These are phyloP conservation scores for Dichetophora obliterata DNA, from an alignment of 2,888 invertebrate species.

Conservation along the genomic window DNA sequence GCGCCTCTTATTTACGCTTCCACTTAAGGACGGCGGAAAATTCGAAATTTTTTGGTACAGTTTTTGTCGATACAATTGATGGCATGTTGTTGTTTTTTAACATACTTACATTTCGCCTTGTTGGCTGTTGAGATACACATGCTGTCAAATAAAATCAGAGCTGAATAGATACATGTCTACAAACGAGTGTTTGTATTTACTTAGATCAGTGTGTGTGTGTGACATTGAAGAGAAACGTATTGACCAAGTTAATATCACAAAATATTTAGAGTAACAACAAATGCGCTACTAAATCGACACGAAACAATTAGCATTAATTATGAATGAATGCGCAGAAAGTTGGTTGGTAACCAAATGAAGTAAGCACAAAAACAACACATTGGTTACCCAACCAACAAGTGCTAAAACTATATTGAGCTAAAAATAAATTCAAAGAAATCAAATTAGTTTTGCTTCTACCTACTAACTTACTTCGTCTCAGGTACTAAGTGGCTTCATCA, in stretches of 20 bases:
- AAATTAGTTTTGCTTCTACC: not conserved
- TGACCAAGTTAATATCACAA: conserved; percentile 45
- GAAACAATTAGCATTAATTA: conserved; percentile 66
- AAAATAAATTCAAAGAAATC: not conserved
- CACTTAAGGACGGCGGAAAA: conserved; percentile 52
- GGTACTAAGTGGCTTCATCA: not conserved
- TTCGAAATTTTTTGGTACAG: conserved; percentile 2
- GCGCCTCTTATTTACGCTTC: conserved; percentile 63
- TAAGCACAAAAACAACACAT: too few relatives aligned
- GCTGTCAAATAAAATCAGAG: not conserved
- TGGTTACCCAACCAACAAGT: too few relatives aligned
- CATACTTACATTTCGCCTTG: conserved; percentile 41
- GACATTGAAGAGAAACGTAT: conserved; percentile 18
- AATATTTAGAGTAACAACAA: conserved; percentile 44
- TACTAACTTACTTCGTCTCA: not conserved
- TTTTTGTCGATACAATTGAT: not conserved
- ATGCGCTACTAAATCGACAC: conserved; percentile 62
- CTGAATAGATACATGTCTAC: not conserved
- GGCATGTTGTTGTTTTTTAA: conserved; percentile 54
- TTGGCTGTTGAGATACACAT: conserved; percentile 39
- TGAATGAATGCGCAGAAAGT: conserved; percentile 44
- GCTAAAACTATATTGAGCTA: too few relatives aligned
- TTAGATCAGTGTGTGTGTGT: too few relatives aligned
- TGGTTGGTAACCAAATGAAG: too few relatives aligned
- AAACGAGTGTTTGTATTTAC: not conserved